Percentiles rank a stretch among this genome's conserved stretches.
Conservation (phyloP, 2,888 invertebrate genomes). For the Anarsia innoxiella region DNA sequence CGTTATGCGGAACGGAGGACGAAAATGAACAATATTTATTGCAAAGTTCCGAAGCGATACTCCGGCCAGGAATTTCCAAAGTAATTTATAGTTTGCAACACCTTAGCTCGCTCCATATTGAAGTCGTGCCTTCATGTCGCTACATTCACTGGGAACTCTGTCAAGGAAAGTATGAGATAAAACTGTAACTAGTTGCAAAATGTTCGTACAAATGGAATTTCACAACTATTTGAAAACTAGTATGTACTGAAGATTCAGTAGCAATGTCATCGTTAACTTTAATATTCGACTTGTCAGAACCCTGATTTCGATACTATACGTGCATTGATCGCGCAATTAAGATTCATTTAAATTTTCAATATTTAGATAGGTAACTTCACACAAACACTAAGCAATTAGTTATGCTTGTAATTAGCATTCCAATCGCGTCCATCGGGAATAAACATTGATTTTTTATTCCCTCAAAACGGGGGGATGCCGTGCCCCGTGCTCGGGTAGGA, state of each 20-base stretch:
- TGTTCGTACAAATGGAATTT: no score
- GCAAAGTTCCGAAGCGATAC: slow-evolving; percentile 51
- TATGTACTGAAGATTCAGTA: no score
- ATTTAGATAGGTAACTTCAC: slow-evolving; percentile 34
- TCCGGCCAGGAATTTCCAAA: slow-evolving; percentile 54
- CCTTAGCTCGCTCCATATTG: slow-evolving; percentile 34
- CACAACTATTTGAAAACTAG: no score
- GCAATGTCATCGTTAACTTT: no score
- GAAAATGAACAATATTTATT: slow-evolving; percentile 69
- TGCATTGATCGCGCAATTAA: no score
- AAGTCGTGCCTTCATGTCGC: no score
- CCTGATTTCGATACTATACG: no score
- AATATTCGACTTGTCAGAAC: no score
- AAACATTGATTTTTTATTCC: slow-evolving; percentile 75
- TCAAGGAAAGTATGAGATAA: no score
- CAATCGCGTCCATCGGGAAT: slow-evolving; percentile 62
- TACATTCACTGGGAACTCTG: no score
- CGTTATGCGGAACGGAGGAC: slow-evolving; percentile 37
- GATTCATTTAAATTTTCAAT: no score
- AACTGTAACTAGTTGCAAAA: no score
- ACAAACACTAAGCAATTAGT: slow-evolving; percentile 66
- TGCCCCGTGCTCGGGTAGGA: slow-evolving; percentile 38
- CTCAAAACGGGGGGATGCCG: slow-evolving; percentile 61
- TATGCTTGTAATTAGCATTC: slow-evolving; percentile 67
- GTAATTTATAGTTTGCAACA: slow-evolving; percentile 65